Conservation (phyloP, 2,888 invertebrate species). For the Diachrysia chrysitis region DNA sequence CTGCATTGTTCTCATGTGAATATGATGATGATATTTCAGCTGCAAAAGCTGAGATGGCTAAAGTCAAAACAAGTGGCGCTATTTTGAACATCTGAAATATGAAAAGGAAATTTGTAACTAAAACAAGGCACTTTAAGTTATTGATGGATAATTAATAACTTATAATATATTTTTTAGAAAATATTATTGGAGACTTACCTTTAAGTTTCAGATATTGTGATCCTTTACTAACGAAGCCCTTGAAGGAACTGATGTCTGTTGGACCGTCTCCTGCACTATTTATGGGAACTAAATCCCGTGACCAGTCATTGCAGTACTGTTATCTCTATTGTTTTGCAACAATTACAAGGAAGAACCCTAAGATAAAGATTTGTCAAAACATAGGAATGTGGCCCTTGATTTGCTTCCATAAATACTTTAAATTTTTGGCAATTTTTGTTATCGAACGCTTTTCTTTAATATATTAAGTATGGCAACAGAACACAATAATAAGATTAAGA, state of each 20-base stretch:
- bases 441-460: conserved; percentile 16
- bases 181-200: conserved; percentile 63
- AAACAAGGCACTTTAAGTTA: neutral
- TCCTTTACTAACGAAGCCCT: conserved; percentile 54
- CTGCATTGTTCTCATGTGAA: conserved; percentile 69
- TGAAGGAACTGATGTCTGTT: conserved; percentile 64
- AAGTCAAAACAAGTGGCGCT: conserved; percentile 58
- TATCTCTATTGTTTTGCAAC: conserved; percentile 74
- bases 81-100: conserved; percentile 77
- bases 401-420: conserved; percentile 12
- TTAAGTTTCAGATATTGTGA: conserved; percentile 37
- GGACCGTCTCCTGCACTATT: conserved; percentile 63
- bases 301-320: conserved; percentile 65
- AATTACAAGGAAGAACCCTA: conserved; percentile 56
- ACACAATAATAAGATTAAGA: neutral
- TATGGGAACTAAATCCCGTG: conserved; percentile 66
- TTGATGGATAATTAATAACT: neutral
- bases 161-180: neutral
- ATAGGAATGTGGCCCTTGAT: conserved; percentile 68
- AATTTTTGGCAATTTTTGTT: conserved; percentile 26
- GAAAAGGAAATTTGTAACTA: neutral
- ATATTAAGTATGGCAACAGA: neutral
- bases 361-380: conserved; percentile 77
- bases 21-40: conserved; percentile 76
- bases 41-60: conserved; percentile 64